phyloP scores from a whole-genome alignment of 2,888 invertebrate species.

The Tuta absoluta region DNA sequence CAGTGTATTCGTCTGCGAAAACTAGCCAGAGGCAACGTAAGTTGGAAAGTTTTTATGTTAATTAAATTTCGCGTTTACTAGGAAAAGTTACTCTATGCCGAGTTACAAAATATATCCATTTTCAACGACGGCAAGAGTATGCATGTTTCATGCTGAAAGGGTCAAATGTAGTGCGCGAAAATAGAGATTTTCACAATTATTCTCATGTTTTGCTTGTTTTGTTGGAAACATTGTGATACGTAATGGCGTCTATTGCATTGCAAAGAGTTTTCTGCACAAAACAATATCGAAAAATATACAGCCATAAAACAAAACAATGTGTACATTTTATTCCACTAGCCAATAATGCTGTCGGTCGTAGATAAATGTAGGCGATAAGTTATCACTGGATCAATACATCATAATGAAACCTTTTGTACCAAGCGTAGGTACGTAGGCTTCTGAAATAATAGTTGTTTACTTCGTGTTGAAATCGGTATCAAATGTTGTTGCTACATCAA shows the following conservation, averaged over 20 bases:
- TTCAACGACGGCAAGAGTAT: background rate
- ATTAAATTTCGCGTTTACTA: constrained; percentile 46
- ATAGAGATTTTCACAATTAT: background rate
- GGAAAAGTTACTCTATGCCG: constrained; percentile 5
- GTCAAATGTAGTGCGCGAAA: background rate
- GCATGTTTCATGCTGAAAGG: constrained; percentile 12
- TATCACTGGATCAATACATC: constrained; percentile 74
- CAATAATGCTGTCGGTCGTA: constrained; percentile 43
- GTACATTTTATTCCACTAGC: constrained; percentile 35
- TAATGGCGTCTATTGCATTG: constrained; percentile 14
- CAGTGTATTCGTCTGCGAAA: background rate
- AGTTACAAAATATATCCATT: background rate
- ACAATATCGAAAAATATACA: constrained; percentile 22
- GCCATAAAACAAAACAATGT: constrained; percentile 31
- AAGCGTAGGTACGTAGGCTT: constrained; percentile 33
- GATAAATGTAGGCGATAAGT: constrained; percentile 70
- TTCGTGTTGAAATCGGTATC: constrained; percentile 28
- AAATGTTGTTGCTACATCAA: background rate
- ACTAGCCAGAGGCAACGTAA: constrained; percentile 13
- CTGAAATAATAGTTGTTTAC: constrained; percentile 30
- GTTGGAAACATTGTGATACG: background rate
- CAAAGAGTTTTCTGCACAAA: constrained; percentile 5
- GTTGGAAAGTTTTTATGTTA: constrained; percentile 50
- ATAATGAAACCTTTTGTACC: constrained; percentile 57
- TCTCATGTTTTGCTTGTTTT: background rate